Percentiles rank a stretch among this genome's conserved stretches.
Evolutionary conservation across 2,888 invertebrate species (phyloP).

Genomic region (Apamea sordens): DNA sequence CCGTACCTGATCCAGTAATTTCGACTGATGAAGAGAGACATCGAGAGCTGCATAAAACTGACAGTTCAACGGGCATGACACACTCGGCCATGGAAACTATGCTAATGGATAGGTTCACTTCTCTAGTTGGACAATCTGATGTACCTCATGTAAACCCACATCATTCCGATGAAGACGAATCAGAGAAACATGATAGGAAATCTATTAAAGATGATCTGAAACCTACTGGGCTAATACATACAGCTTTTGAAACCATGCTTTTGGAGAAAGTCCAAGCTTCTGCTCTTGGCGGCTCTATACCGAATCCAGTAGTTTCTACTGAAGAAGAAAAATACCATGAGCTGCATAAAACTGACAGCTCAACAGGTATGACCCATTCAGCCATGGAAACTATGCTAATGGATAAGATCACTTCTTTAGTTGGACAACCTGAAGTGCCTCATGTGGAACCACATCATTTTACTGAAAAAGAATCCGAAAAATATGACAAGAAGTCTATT

Average conservation of each 20-base stretch:
- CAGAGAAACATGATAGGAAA: conserved; percentile 28
- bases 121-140: conserved; percentile 57
- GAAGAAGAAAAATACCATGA: conserved; percentile 35
- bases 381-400: conserved; percentile 88
- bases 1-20: conserved; percentile 51
- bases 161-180: conserved; percentile 24
- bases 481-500: conserved; percentile 19
- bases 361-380: conserved; percentile 81
- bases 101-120: conserved; percentile 86
- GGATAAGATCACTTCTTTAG: conserved; percentile 82
- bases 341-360: conserved; percentile 47
- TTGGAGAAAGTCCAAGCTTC: conserved; percentile 63
- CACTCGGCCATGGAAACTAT: conserved; percentile 88
- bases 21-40: conserved; percentile 27
- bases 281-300: conserved; percentile 46
- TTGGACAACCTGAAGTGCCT: conserved; percentile 37
- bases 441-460: conserved; percentile 40
- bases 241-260: conserved; percentile 53
- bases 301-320: conserved; percentile 44
- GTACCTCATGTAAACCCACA: conserved; percentile 47
- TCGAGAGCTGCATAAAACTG: conserved; percentile 34
- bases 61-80: conserved; percentile 77
- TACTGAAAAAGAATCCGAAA: conserved; percentile 22
- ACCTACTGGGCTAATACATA: conserved; percentile 68
- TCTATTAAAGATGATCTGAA: conserved; percentile 54